Evolutionary conservation across 2,113 vertebrate species (phyloP).

Genomic region (Vidua chalybeata): DNA sequence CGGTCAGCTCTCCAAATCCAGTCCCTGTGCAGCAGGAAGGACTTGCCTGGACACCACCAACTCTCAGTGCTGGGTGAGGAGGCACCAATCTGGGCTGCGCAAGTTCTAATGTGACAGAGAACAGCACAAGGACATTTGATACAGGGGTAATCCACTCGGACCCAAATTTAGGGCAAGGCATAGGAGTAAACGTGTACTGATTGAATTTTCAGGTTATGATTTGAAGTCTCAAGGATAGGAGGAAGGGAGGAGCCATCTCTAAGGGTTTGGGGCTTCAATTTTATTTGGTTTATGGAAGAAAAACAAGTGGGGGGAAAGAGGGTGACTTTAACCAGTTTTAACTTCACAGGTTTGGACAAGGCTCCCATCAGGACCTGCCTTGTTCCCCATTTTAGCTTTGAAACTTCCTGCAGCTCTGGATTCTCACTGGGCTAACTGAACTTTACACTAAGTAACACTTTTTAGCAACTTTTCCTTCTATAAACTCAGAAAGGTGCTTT

Average conservation of each 20-base stretch:
- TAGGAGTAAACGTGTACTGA: background rate
- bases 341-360: background rate
- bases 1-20: background rate
- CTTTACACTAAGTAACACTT: background rate
- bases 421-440: background rate
- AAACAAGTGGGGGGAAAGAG: background rate
- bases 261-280: background rate
- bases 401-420: background rate
- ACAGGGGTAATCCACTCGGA: background rate
- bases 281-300: background rate
- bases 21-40: background rate
- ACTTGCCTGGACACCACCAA: background rate
- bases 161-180: background rate
- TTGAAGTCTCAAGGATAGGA: background rate
- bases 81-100: accelerated
- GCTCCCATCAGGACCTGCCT: background rate
- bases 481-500: background rate
- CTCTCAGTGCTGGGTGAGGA: background rate
- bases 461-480: background rate
- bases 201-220: background rate
- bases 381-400: background rate
- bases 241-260: background rate
- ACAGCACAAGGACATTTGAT: background rate
- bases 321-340: background rate
- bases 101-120: background rate